Base-by-base conservation (phyloP, 2,888 invertebrate genomes). In the Proisotoma minuta region DNA sequence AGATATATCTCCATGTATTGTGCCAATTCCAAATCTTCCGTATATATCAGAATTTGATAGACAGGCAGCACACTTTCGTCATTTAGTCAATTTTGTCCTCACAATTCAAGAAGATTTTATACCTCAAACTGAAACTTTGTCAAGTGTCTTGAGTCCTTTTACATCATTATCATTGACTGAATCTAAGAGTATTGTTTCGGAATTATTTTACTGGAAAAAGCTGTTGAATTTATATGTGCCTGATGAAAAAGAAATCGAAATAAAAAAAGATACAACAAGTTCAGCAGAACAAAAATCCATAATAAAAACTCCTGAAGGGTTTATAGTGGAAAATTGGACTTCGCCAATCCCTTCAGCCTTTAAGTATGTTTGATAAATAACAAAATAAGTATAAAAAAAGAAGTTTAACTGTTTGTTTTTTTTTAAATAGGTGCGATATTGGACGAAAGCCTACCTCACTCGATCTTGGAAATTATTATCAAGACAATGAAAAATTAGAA, bases 161-260 rank as follows among this genome's bases (percentile, higher is more conserved):
- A 40, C 52, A 1, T 49, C 64, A 15, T 23, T 65, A 3, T 58
- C 70, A 1, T 47, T 73, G 5, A 63, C 66, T 5, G 68, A 69
- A 34, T 62, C 66, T 5, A 23, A 52, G 12, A 71, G 62, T 50
- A 59, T 73, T 3, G 64, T 73, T 49, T 65, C 62, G 40, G 73
- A 73, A 57, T 60, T 73, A 10, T 63, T 68, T 51, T 73, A 69
- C 57, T 73, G 71, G 70, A 63, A 66, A 60, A 70, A 66, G 24
- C 27, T 59, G 18, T 47, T 64, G 10, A 57, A 66, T 28, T 56
- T 73, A 3, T 73, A 71, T 57, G 57, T 66, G 3, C 29, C 56
- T 1, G 53, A 26, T 20, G 58, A 18, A 20, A 12, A 20, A 2
- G 10, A 8, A 3, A 22, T 18, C 18, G 22, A 27, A 26, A 8